Evolutionary conservation across 1,140 invertebrate genomes (phyloP), one percentile per base, ranked within the genome.

Genomic region (Neodiprion fabricii): DNA sequence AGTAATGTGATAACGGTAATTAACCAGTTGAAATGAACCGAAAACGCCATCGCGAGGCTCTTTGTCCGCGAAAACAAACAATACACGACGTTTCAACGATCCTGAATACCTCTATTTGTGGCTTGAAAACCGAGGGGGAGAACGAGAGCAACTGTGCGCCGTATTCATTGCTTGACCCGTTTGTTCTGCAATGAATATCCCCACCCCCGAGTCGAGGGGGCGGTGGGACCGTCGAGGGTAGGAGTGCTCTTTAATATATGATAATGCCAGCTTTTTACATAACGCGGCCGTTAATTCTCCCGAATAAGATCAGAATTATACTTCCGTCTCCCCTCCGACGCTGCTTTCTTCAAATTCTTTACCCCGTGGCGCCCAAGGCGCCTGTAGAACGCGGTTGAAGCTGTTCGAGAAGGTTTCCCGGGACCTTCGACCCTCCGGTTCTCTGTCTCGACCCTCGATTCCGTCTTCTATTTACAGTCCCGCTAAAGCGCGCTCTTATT

Each of bases 231-330:
- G n/a, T 61, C 53, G 53, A 61, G 53, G 71, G 49, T 75, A 53
- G 1, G n/a, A 12, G 12, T 48, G 69, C 75, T 72, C 72, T 78
- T 72, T 79, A 78, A 80, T 72, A 69, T 78, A 75, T n/a, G 77
- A 76, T 72, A 78, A 66, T 67, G 71, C 68, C 73, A 48, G 50
- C 79, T 78, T 79, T 80, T 78, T 75, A 75, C 67, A 70, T 65
- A 50, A 65, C 40, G 40, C 10, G 66, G 23, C 67, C 75, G 76
- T 77, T 77, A 71, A 71, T 71, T 71, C 48, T 48, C 40, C 21
- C n/a, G 23, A 71, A 71, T 50, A 50, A 17, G 10, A 71, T 71
- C 48, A 49, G 70, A 71, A 71, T 71, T 40, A 47, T 50, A 48
- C n/a, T 40, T 47, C 21, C 21, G 9, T 11, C 14, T 40, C 28